These are phyloP conservation scores for Drosophila dives DNA, from an alignment of 2,888 invertebrate species.

Conservation along the genomic window DNA sequence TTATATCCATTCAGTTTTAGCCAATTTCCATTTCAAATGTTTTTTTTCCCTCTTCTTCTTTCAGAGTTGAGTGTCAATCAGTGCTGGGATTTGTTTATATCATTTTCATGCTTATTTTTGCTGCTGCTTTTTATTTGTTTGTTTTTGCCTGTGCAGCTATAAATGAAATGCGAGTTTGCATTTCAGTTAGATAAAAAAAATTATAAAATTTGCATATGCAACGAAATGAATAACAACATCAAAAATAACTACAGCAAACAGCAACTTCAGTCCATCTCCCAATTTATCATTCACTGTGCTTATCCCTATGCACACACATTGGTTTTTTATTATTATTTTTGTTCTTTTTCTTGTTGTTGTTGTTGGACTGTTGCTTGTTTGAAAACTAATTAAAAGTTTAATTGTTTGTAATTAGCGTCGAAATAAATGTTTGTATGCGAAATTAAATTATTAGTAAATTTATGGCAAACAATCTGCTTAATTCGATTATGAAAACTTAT, in stretches of 20 bases:
- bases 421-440: conserved; percentile 75
- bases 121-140: conserved; percentile 49
- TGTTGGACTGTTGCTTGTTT: conserved; percentile 45
- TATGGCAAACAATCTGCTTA: conserved; percentile 49
- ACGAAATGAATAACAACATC: conserved; percentile 10
- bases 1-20: conserved; percentile 54
- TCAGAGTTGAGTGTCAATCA: conserved; percentile 55
- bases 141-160: conserved; percentile 32
- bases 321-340: conserved; percentile 6
- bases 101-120: conserved; percentile 62
- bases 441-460: conserved; percentile 74
- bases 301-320: conserved; percentile 15
- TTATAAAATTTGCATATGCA: conserved; percentile 59
- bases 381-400: conserved; percentile 77
- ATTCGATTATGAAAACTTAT: neutral
- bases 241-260: conserved; percentile 6
- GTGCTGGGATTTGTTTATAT: conserved; percentile 57
- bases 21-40: conserved; percentile 63
- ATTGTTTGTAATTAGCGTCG: conserved; percentile 77
- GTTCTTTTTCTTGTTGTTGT: conserved; percentile 23
- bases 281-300: conserved; percentile 14
- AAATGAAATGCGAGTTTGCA: conserved; percentile 46
- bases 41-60: conserved; percentile 4
- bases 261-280: conserved; percentile 26
- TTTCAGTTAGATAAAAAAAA: conserved; percentile 37